These are phyloP conservation scores for Nothobranchius kuhntae DNA, from an alignment of 2,113 vertebrate species.

Conservation along the genomic window DNA sequence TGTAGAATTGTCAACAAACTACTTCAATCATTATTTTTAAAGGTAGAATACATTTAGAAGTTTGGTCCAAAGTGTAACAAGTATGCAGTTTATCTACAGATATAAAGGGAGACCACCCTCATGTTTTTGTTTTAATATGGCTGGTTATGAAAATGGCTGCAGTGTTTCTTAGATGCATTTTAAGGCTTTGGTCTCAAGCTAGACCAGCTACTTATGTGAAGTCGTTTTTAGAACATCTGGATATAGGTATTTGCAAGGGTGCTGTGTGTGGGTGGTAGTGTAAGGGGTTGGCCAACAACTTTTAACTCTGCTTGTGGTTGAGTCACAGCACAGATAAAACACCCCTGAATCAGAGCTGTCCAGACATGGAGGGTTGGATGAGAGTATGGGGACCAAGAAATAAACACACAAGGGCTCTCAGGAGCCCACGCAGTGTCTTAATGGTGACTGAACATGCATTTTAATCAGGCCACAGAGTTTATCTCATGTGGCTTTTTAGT, in stretches of 20 bases:
- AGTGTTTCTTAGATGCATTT: constrained; percentile 10
- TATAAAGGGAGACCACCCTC: constrained; percentile 29
- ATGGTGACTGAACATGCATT: constrained; percentile 52
- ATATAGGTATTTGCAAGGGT: constrained; percentile 36
- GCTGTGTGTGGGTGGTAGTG: constrained; percentile 34
- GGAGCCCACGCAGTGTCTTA: constrained; percentile 63
- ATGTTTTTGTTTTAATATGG: constrained; percentile 21
- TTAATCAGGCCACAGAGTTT: constrained; percentile 58
- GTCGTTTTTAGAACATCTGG: constrained; percentile 12
- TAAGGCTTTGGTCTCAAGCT: constrained; percentile 13
- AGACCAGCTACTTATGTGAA: constrained; percentile 10
- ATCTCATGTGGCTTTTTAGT: constrained; percentile 31
- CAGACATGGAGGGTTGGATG: constrained; percentile 32
- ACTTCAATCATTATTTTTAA: too few relatives aligned
- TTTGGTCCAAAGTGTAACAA: too few relatives aligned
- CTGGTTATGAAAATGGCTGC: constrained; percentile 21
- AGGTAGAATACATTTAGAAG: too few relatives aligned
- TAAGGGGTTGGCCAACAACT: constrained; percentile 32
- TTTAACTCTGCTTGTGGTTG: constrained; percentile 37
- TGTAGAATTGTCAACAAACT: too few relatives aligned
- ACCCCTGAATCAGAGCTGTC: constrained; percentile 59
- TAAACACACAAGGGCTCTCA: constrained; percentile 54
- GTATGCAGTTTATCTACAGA: background rate
- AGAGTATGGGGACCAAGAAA: constrained; percentile 12
- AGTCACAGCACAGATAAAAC: constrained; percentile 52